Base-by-base conservation (phyloP, 2,797 vertebrate genomes). In the Buphagus erythrorhynchus region DNA sequence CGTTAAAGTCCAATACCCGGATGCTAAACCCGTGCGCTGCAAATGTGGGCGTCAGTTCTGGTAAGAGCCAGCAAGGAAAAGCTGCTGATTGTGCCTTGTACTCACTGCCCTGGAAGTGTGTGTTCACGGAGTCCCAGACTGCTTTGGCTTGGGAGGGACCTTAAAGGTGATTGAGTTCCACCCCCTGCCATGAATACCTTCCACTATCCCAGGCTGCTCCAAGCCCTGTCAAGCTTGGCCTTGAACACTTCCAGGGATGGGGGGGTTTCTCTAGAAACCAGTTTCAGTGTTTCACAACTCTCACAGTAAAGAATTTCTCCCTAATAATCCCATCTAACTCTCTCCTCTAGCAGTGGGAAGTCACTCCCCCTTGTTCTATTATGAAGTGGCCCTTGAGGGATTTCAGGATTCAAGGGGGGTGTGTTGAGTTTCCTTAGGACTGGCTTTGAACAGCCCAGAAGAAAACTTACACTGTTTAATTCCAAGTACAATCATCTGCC, bases 31-130 rank as follows among this genome's bases (percentile, higher is more conserved):
- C 11, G 99, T 99, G 97, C 99, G 99, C 96, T 99, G 99, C 99
- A 99, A 99, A 98, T 99, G 99, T 96, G 99, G 99, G n/a, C 99
- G 99, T 94, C 99, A 99, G 96, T 99, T 99, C 98, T 99, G 99
- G 99, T 99, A 97, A 99, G 98, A 57, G 52, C 36, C 33, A 6
- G 1, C 7, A 2, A 4, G 12, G 29, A 2, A 3, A 29, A 31
- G 31, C 0, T 15, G 65, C 46, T 29, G 17, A 0, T 7, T 0
- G 20, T 82, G 78, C 71, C 6, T 2, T 22, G 17, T 13, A 0
- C 42, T 33, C 38, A 0, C 33, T 71, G 45, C 58, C 24, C 33
- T 25, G 6, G 1, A 0, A 13, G 10, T 3, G 38, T 19, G 25
- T 3, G 5, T 8, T n/a, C 59, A 0, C 7, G 66, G 52, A n/a